phyloP scores from a whole-genome alignment of 2,113 vertebrate genomes.

The Pluvialis apricaria region DNA sequence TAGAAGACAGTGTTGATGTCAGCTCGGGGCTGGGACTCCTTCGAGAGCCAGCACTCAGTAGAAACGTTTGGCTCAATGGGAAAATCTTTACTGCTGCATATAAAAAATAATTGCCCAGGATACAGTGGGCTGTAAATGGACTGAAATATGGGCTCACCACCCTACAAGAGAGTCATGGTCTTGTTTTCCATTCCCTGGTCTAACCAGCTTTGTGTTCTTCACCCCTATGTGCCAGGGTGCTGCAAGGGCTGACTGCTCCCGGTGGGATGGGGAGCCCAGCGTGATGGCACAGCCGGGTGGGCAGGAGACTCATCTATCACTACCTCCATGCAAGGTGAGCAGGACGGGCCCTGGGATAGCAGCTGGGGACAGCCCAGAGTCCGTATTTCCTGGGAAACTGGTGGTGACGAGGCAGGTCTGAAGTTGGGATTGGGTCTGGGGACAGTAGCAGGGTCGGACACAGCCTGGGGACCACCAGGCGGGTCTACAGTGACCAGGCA shows the following conservation, averaged over 20 bases:
- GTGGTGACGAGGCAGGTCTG: background rate
- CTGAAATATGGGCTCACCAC: background rate
- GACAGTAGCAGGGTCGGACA: background rate
- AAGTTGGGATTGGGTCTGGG: background rate
- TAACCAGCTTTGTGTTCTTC: background rate
- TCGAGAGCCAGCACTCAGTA: background rate
- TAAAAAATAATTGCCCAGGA: background rate
- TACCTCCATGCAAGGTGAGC: background rate
- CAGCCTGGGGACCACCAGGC: background rate
- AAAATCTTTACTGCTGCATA: background rate
- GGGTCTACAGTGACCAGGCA: background rate
- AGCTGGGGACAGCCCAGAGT: background rate
- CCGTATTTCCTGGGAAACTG: background rate
- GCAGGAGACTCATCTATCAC: background rate
- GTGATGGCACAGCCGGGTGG: rapidly evolving
- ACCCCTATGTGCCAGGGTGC: background rate
- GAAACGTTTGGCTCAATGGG: background rate
- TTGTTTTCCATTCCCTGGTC: background rate
- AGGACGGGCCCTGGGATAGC: background rate
- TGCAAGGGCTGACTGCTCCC: rapidly evolving
- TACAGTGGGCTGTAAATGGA: background rate
- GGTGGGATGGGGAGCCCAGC: background rate
- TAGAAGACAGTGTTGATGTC: background rate
- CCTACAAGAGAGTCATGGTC: rapidly evolving
- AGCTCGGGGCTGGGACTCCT: background rate